Percentiles rank a stretch among this genome's conserved stretches.
phyloP scores from a whole-genome alignment of 2,888 invertebrate species.

The Acronicta leporina region DNA sequence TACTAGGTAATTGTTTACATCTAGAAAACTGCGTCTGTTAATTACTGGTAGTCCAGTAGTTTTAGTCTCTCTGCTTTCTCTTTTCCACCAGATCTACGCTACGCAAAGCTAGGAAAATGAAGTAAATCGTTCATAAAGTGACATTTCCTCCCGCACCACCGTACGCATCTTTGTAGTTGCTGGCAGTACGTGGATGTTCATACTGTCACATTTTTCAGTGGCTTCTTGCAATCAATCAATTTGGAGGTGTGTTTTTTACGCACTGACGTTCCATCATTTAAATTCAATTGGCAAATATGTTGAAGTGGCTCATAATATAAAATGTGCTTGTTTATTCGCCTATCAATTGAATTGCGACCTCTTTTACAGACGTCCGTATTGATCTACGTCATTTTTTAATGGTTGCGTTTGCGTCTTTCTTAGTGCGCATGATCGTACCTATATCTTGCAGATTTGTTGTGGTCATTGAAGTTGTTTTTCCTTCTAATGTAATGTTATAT shows the following conservation, averaged over 20 bases:
- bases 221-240: slow-evolving; percentile 17
- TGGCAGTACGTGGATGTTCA: too few species aligned
- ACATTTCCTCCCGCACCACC: too few species aligned
- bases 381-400: slow-evolving; percentile 47
- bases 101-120: too few species aligned
- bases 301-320: slow-evolving; percentile 48
- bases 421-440: slow-evolving; percentile 24
- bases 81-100: too few species aligned
- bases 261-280: slow-evolving; percentile 50
- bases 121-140: too few species aligned
- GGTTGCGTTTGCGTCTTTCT: slow-evolving; percentile 15
- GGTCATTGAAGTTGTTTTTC: slow-evolving; percentile 2
- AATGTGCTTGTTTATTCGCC: slow-evolving; percentile 56
- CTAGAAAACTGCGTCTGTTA: too few species aligned
- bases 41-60: too few species aligned
- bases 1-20: too few species aligned
- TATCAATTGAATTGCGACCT: slow-evolving; percentile 55
- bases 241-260: slow-evolving; percentile 49
- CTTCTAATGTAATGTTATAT: slow-evolving; percentile 19
- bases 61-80: too few species aligned
- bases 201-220: not conserved
- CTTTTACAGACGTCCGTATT: slow-evolving; percentile 24
- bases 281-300: slow-evolving; percentile 47
- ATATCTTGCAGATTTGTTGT: slow-evolving; percentile 15
- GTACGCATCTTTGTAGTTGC: too few species aligned